Evolutionary conservation across 2,113 vertebrate genomes (phyloP).

Genomic region (Varanus komodoensis): DNA sequence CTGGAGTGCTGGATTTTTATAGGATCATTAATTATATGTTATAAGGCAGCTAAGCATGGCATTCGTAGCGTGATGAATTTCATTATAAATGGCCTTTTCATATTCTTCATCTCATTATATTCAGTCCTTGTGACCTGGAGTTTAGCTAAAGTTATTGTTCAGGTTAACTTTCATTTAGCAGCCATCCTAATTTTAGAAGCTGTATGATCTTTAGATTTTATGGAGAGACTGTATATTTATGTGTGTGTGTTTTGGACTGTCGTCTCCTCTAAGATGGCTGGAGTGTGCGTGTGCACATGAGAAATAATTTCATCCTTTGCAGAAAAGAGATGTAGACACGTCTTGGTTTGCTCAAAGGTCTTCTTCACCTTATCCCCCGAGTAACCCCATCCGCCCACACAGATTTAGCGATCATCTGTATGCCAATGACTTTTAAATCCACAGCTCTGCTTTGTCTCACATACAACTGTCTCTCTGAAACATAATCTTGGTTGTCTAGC

Average conservation of each 20-base stretch:
- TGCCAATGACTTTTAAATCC: conserved; percentile 67
- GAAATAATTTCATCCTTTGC: conserved; percentile 28
- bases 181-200: conserved; percentile 74
- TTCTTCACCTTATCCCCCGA: conserved; percentile 40
- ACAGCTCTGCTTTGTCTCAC: conserved; percentile 52
- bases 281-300: conserved; percentile 19
- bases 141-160: conserved; percentile 78
- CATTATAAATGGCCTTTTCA: conserved; percentile 78
- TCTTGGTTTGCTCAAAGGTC: conserved; percentile 61
- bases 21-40: conserved; percentile 78
- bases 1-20: conserved; percentile 70
- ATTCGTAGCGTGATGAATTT: conserved; percentile 74
- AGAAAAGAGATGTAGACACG: conserved; percentile 58
- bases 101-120: conserved; percentile 77
- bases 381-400: conserved; percentile 60
- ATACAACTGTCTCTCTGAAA: conserved; percentile 62
- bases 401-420: conserved; percentile 57
- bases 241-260: conserved; percentile 48
- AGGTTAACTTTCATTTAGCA: conserved; percentile 75
- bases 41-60: conserved; percentile 76
- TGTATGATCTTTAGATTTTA: conserved; percentile 72
- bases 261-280: conserved; percentile 37
- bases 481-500: conserved; percentile 63
- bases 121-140: conserved; percentile 74
- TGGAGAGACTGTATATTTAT: conserved; percentile 58